A percentile compares a stretch with the other conserved stretches of the same genome.
These are phyloP conservation scores for Xenus cinereus DNA, from an alignment of 2,113 vertebrate species.

Conservation along the genomic window DNA sequence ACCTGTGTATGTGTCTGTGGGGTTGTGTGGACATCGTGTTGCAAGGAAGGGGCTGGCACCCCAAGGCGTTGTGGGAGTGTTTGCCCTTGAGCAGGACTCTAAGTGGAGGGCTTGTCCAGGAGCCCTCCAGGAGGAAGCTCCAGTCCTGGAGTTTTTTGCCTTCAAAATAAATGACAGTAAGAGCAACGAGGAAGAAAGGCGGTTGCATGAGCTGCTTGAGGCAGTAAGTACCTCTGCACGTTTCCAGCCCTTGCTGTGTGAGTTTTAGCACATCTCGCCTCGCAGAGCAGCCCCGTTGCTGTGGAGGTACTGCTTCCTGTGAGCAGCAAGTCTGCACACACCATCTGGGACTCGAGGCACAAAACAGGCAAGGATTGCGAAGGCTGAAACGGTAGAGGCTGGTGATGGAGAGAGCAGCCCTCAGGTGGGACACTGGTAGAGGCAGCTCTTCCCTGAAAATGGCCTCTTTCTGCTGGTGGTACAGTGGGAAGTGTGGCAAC, in stretches of 20 bases:
- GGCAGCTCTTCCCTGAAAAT: neutral
- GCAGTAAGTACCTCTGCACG: neutral
- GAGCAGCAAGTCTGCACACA: accelerated
- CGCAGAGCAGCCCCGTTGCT: accelerated
- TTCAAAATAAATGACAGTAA: neutral
- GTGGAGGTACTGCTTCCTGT: neutral
- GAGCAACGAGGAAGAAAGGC: neutral
- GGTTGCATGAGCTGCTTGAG: neutral
- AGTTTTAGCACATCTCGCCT: neutral
- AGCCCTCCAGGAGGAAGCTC: neutral
- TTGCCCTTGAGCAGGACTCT: neutral
- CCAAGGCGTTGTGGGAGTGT: accelerated
- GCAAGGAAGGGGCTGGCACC: neutral
- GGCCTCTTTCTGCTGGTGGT: neutral
- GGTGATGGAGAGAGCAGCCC: neutral
- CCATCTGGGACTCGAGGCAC: accelerated
- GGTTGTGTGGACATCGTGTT: neutral
- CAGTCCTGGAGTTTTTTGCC: neutral
- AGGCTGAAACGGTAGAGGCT: neutral
- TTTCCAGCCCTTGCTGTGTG: neutral
- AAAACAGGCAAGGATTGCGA: neutral
- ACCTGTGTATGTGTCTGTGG: too few species aligned
- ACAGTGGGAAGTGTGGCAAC: accelerated
- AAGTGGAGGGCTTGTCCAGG: neutral
- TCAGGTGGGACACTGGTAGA: accelerated